Base-by-base conservation (phyloP, 2,888 invertebrate species). In the Halictus ligatus region DNA sequence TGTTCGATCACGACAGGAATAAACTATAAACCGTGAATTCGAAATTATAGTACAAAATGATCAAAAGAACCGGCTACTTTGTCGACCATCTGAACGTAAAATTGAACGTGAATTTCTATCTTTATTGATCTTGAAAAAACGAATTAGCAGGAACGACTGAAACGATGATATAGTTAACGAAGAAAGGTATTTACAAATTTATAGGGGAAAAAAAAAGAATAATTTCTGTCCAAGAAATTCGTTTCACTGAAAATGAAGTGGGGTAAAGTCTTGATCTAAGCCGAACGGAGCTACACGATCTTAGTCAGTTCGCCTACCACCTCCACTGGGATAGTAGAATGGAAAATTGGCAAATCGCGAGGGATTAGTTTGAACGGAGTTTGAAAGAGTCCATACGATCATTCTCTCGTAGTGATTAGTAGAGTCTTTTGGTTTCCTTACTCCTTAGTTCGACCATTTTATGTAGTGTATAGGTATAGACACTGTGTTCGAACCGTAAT, bases 321-420 rank as follows among this genome's bases (percentile, higher is more conserved):
- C 50, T 18, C 15, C 48, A 48, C 15, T 48, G 6, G 43, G 43
- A 1, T 3, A 35, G 2, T 35, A 8, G 21, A 50, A 54, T 21
- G 21, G 10, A 54, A 21, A 60, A 60, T 60, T 29, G 25, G 60
- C 60, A 25, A 29, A 64, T 60, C 29, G 15, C 25, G 60, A 64
- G 60, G 25, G 18, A 67, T 35, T 13, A 15, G 18, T 67, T 67
- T 35, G 18, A 18, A 18, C 67, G 4, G 75, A 86, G 89, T 92
- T 90, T 89, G 92, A 89, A 90, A 92, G 92, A 76, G 88, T 74
- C 73, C 80, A 80, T 60, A 89, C 83, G 84, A 83, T 90, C 81
- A 86, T 90, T 87, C 85, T 87, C 85, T 89, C 64, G 88, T 91
- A 92, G 86, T 87, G 64, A 78, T 85, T 91, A 83, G 80, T 85